Evolutionary conservation across 2,888 invertebrate genomes (phyloP), one percentile per base, ranked within the genome.

Genomic region (Dicranocentrus wangi): DNA sequence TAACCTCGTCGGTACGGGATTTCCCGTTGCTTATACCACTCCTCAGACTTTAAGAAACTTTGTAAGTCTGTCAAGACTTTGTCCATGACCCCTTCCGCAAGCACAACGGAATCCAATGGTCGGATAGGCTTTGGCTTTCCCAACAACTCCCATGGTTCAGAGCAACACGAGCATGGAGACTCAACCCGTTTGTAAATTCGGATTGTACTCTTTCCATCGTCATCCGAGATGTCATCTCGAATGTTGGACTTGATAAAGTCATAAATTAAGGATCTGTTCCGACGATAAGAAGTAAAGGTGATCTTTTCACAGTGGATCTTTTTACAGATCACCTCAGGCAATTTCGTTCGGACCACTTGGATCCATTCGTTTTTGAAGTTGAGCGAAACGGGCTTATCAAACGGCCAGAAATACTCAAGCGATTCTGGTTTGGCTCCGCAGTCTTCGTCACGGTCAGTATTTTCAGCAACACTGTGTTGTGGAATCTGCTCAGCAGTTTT

Each of bases 1-100:
- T 83, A 83, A 0, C 83, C 83, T n/a, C 83, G 23, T 15, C 77
- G 70, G 17, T 83, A 77, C 2, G 83, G 83, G 32, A 83, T 81
- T n/a, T 76, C 81, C 15, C 81, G 60, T 7, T 83, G 60, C 1
- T 42, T 25, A 47, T 83, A 83, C 81, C 81, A 83, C 32, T 69
- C 70, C 28, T 66, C 51, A 8, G 72, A 58, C 1, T 53, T 32
- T 2, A 79, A n/a, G 53, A 80, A 82, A 1, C 19, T 47, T 1
- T 80, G 43, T 0, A 80, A 28, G 28, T 82, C 82, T 1, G 23
- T 15, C 23, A 82, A 3, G 0, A 82, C 2, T 15, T 47, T 71
- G 8, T 70, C 55, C 13, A 53, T 47, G 1, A 51, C 23, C 17
- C 60, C 63, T n/a, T 72, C 69, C n/a, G 70, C 66, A 7, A 82